Evolutionary conservation across 2,797 vertebrate species (phyloP).

Genomic region (Pygocentrus nattereri): DNA sequence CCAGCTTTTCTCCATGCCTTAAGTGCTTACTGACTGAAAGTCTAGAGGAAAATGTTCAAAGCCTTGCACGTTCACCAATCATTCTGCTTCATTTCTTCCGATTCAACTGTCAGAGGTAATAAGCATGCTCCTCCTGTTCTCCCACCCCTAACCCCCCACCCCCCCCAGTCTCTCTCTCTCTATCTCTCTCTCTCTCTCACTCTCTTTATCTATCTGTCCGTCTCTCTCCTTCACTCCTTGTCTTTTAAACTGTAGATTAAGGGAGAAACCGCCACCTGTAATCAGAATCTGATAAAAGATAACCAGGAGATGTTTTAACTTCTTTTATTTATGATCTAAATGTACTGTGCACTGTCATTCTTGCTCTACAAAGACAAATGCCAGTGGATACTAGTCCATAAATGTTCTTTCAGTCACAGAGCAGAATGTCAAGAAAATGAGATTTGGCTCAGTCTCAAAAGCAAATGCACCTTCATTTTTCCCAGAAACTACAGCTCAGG

Average conservation of each 20-base stretch:
- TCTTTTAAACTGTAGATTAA: neutral
- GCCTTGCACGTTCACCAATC: conserved; percentile 23
- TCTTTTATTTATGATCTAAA: neutral
- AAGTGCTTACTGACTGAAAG: conserved; percentile 39
- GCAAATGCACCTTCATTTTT: conserved; percentile 13
- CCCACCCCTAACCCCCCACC: neutral
- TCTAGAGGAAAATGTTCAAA: conserved; percentile 35
- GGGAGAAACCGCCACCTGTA: neutral
- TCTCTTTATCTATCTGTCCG: neutral
- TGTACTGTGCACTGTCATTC: neutral
- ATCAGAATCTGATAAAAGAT: neutral
- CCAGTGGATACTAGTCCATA: neutral
- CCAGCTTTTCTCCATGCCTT: conserved; percentile 33
- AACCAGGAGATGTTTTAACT: neutral
- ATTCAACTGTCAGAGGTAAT: conserved; percentile 21
- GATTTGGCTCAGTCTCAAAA: conserved; percentile 23
- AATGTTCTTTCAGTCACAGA: neutral
- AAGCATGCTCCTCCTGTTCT: conserved; percentile 19
- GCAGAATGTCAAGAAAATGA: neutral
- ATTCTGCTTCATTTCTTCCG: conserved; percentile 36
- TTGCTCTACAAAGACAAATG: neutral
- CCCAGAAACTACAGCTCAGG: conserved; percentile 10
- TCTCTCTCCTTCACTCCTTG: neutral
- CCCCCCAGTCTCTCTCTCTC: neutral
- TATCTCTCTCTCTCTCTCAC: neutral